Percentiles rank a stretch among this genome's conserved stretches.
Conservation (phyloP, 2,888 invertebrate species). For the Nomada ruficornis region DNA sequence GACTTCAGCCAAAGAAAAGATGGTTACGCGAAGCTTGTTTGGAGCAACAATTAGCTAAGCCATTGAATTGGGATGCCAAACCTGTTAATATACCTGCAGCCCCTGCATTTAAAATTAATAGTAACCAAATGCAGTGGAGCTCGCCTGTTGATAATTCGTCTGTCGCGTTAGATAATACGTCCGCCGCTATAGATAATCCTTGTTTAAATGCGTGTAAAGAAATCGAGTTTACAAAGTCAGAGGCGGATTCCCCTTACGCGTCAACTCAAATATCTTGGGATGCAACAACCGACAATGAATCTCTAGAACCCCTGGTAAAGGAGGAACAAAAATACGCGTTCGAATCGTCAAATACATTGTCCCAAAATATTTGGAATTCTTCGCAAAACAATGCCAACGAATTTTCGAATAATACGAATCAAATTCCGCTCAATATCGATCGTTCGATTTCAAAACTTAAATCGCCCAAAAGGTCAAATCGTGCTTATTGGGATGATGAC, state of each 20-base stretch:
- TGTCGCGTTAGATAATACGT: slow-evolving; percentile 14
- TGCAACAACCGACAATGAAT: slow-evolving; percentile 45
- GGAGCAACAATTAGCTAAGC: slow-evolving; percentile 85
- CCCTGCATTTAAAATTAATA: slow-evolving; percentile 34
- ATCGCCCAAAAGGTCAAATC: slow-evolving; percentile 4
- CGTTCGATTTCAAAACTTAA: slow-evolving; percentile 19
- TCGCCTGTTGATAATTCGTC: slow-evolving; percentile 34
- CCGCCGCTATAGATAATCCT: slow-evolving; percentile 1
- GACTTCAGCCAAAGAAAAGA: slow-evolving; percentile 86
- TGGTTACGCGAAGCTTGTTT: slow-evolving; percentile 87
- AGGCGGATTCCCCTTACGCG: slow-evolving; percentile 37
- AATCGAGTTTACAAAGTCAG: slow-evolving; percentile 36
- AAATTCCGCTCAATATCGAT: slow-evolving; percentile 24
- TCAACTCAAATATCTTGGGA: slow-evolving; percentile 49
- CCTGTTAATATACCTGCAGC: slow-evolving; percentile 31
- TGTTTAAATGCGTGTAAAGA: slow-evolving; percentile 42
- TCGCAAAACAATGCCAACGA: slow-evolving; percentile 23
- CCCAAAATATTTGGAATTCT: slow-evolving; percentile 49
- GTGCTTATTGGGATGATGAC: slow-evolving; percentile 50
- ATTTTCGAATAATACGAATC: slow-evolving; percentile 18
- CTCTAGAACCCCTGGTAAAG: slow-evolving; percentile 23
- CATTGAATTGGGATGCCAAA: slow-evolving; percentile 84
- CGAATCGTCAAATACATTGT: slow-evolving; percentile 22
- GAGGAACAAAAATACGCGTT: slow-evolving; percentile 44
- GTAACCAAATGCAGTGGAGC: slow-evolving; percentile 60